These are phyloP conservation scores for Tauraco erythrolophus DNA, from an alignment of 2,113 vertebrate genomes.

Conservation along the genomic window DNA sequence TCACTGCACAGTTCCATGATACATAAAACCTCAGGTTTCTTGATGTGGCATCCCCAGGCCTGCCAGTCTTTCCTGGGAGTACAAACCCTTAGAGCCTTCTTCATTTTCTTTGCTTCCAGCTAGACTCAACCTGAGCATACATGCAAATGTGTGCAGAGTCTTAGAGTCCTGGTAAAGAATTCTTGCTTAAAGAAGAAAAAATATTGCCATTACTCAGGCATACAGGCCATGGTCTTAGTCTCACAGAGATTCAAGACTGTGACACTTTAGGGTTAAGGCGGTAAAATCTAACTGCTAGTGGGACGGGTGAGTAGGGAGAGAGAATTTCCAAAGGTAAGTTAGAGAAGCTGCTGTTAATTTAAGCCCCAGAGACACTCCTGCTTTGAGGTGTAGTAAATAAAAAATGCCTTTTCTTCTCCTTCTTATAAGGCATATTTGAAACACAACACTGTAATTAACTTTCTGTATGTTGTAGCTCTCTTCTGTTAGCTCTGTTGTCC, in stretches of 20 bases:
- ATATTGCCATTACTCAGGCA: background rate
- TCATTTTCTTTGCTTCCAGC: background rate
- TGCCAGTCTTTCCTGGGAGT: background rate
- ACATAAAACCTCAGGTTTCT: background rate
- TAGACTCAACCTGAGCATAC: background rate
- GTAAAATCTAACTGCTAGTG: background rate
- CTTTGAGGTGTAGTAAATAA: background rate
- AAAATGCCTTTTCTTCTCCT: background rate
- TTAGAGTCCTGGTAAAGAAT: background rate
- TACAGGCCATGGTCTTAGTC: background rate
- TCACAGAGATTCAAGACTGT: background rate
- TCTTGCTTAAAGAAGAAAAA: background rate
- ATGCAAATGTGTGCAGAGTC: rapidly evolving
- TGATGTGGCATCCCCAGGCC: background rate
- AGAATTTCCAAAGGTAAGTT: background rate
- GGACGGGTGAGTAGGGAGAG: background rate
- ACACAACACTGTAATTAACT: background rate
- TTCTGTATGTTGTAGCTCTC: background rate
- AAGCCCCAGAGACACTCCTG: background rate
- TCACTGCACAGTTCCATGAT: background rate
- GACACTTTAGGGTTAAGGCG: background rate
- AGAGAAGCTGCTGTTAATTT: background rate
- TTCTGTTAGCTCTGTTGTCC: background rate
- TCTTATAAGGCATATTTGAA: background rate
- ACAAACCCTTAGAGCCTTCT: rapidly evolving